Evolutionary conservation across 2,888 invertebrate genomes (phyloP), one percentile per base, ranked within the genome.

Genomic region (Steinernema hermaphroditum): DNA sequence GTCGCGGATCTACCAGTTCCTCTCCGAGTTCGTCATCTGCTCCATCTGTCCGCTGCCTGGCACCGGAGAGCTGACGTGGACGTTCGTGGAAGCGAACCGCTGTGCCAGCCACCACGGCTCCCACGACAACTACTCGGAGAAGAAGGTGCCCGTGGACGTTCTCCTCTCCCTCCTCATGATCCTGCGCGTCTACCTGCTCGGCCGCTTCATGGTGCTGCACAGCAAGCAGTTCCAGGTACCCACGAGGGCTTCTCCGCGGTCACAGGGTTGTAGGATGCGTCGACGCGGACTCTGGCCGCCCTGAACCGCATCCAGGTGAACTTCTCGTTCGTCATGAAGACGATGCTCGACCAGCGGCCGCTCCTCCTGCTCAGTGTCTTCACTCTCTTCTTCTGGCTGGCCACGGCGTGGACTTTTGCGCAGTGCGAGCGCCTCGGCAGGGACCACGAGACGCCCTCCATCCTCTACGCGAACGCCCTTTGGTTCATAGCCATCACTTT

Each of bases 301-400:
- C 73, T 86, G 71, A 88, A 88, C 74, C 74, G 85, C n/a, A 96
- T 98, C 89, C 96, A 96, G 91, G 97, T 98, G 91, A 90, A 90
- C 84, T 97, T 96, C 89, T 92, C 89, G 75, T 96, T 94, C 89
- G 95, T 96, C 86, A 91, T 96, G 88, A 96, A 96, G 90, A 98
- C 98, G 77, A 91, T 98, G 83, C 97, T 98, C 96, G 98, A 97
- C 88, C 97, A 98, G 89, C 97, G 96, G 89, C 98, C 98, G 72
- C 89, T 97, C 92, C 88, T 96, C 92, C 96, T 98, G 84, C 91
- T 99, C 85, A 91, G 98, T 86, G 96, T 96, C 82, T 97, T 98
- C 90, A 97, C 98, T 93, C 94, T 99, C 82, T 95, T 96, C 16
- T 90, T 98, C 80, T 99, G 98, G 98, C 95, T 99, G 88, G 96